Evolutionary conservation across 2,888 invertebrate genomes (phyloP).

Genomic region (Podabrus alpinus): DNA sequence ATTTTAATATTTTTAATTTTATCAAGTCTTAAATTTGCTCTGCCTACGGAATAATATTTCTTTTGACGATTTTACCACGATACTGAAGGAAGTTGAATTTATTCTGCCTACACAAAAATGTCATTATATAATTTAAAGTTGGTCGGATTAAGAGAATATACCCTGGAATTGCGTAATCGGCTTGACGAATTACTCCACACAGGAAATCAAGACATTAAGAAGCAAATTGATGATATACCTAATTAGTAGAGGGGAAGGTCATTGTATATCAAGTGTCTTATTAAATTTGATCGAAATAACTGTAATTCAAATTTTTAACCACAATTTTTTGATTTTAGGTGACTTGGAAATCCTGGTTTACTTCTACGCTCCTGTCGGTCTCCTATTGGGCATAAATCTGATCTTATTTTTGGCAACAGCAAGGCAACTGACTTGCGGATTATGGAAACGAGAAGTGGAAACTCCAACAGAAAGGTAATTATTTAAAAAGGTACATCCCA

Average conservation of each 20-base stretch:
- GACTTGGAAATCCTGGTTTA: constrained; percentile 81
- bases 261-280: neutral
- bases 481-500: neutral
- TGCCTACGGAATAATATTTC: neutral
- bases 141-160: neutral
- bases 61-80: neutral
- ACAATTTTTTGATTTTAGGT: constrained; percentile 55
- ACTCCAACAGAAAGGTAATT: constrained; percentile 73
- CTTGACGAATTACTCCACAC: constrained; percentile 9
- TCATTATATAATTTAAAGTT: neutral
- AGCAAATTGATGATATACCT: constrained; percentile 5
- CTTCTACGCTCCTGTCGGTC: constrained; percentile 84
- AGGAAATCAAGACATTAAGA: constrained; percentile 19
- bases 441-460: constrained; percentile 88
- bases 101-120: constrained; percentile 6
- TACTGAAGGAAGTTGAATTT: constrained; percentile 15
- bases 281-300: neutral
- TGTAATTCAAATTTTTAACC: neutral
- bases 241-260: neutral
- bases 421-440: constrained; percentile 82
- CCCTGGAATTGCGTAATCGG: constrained; percentile 8
- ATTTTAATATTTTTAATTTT: neutral
- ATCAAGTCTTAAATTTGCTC: neutral
- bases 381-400: constrained; percentile 76
- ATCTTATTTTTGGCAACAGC: constrained; percentile 81